A percentile compares a stretch with the other conserved stretches of the same genome.
phyloP scores from a whole-genome alignment of 2,113 vertebrate genomes.

The Uria aalge region DNA sequence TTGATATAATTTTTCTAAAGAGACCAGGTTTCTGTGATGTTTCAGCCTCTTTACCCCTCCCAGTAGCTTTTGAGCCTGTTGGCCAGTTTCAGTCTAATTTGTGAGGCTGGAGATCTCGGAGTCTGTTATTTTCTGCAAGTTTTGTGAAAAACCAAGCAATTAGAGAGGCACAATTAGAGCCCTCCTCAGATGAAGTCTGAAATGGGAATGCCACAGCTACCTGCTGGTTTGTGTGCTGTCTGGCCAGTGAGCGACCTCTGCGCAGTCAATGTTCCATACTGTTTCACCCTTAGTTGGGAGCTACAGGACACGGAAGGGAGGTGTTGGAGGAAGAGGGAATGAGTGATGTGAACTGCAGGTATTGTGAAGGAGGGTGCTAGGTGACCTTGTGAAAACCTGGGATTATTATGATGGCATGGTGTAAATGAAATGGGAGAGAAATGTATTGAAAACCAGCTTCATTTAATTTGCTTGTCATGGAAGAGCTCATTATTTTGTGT shows the following conservation, averaged over 20 bases:
- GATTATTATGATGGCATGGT: not conserved
- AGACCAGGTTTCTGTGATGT: not conserved
- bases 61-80: not conserved
- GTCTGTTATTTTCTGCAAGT: not conserved
- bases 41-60: not conserved
- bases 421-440: not conserved
- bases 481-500: not conserved
- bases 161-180: not conserved
- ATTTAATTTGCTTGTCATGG: not conserved
- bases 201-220: not conserved
- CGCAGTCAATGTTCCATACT: rapidly evolving
- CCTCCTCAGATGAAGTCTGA: not conserved
- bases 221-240: not conserved
- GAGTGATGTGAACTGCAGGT: not conserved
- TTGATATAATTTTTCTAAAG: not conserved
- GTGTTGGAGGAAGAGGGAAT: not conserved
- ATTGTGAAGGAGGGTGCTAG: not conserved
- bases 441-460: not conserved
- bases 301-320: not conserved
- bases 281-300: not conserved
- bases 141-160: not conserved
- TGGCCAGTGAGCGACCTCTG: not conserved
- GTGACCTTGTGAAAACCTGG: not conserved
- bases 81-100: not conserved
- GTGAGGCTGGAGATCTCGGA: not conserved